Conservation (phyloP, 1,140 invertebrate genomes). For the Bombus superbus region DNA sequence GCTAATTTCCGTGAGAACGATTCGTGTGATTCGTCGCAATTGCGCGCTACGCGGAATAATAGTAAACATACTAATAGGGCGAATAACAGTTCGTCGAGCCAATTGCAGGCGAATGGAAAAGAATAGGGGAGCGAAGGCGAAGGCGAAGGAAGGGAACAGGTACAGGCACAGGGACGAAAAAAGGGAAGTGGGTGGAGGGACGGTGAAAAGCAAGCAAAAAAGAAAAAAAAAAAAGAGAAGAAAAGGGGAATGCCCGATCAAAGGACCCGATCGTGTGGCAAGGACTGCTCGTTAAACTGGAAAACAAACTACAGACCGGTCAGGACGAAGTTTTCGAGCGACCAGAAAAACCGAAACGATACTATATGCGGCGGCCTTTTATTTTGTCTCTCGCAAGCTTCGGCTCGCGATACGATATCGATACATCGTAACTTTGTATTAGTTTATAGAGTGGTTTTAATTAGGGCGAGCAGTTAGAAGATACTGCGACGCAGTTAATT, state of each 20-base stretch:
- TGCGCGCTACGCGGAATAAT: neutral
- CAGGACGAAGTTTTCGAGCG: slow-evolving; percentile 18
- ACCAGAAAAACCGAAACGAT: slow-evolving; percentile 33
- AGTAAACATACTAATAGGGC: slow-evolving; percentile 30
- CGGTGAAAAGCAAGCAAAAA: slow-evolving; percentile 25
- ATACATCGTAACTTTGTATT: neutral
- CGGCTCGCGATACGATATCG: neutral
- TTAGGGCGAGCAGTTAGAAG: neutral
- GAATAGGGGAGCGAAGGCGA: neutral
- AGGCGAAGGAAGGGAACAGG: neutral
- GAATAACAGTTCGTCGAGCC: slow-evolving; percentile 50
- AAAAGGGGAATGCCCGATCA: slow-evolving; percentile 23
- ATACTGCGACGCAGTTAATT: neutral
- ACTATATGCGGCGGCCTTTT: neutral
- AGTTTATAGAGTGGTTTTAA: neutral
- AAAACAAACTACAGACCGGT: slow-evolving; percentile 60
- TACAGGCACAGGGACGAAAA: neutral
- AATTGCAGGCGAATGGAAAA: slow-evolving; percentile 44
- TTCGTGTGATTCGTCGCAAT: slow-evolving; percentile 1
- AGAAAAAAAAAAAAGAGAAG: neutral
- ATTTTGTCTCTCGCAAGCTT: neutral
- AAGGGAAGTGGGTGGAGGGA: neutral
- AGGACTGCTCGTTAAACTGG: slow-evolving; percentile 65
- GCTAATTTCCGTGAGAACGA: neutral
- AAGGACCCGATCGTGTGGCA: slow-evolving; percentile 61